Base-by-base conservation (phyloP, 2,113 vertebrate species). In the Probosciger aterrimus region DNA sequence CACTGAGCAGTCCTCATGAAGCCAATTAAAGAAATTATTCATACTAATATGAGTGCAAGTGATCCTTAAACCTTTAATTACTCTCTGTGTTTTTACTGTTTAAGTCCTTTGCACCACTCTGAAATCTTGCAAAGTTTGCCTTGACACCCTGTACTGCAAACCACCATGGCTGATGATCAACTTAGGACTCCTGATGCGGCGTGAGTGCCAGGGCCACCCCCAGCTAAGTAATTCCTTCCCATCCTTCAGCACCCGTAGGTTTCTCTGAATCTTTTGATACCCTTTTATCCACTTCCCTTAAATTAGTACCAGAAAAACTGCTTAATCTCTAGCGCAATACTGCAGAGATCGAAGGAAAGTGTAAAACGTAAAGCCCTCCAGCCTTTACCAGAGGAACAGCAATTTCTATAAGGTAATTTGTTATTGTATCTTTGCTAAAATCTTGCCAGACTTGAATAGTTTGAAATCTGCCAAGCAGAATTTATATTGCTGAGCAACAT, bases 1-100 rank as follows among this genome's bases (percentile, higher is more conserved):
- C 7, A 6, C 35, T 55, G 62, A 71, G 33, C 33, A 75, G 77
- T 47, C 55, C 39, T 35, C 69, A 33, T 41, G 35, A 95, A 93
- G 77, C 47, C 86, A 97, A 67, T 43, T 82, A 94, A 86, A 90
- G 68, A 89, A 95, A 71, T 67, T 55, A 88, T 49, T 88, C 53
- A 93, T 47, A 13, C 76, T 63, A 81, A 31, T 67, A 70, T 24
- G 43, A 92, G 20, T 55, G 57, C 43, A 68, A 76, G 49, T 4
- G 31, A 82, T 77, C 49, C 37, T 43, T 77, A 80, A 86, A 52
- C 11, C 55, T 35, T 64, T 84, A 92, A 86, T 86, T 84, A 43
- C 27, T 71, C 80, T 39, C 37, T 77, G 18, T 30, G 53, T 17
- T 81, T 82, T 37, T 59, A 70, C 43, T 67, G 23, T 64, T 86